Evolutionary conservation across 1,140 invertebrate species (phyloP).

Genomic region (Tetraneura akinire): DNA sequence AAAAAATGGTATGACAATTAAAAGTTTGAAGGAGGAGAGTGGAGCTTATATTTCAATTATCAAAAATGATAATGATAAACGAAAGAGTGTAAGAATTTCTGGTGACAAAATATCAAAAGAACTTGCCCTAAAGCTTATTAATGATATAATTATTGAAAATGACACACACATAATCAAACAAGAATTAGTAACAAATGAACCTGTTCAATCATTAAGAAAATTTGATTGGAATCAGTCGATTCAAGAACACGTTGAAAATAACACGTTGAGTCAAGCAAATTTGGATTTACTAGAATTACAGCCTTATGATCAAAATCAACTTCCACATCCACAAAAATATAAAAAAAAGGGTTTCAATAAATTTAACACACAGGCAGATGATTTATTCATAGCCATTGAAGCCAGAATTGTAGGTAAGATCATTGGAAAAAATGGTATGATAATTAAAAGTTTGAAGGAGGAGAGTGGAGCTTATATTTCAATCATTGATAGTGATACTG

Average conservation of each 20-base stretch:
- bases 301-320: not conserved
- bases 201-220: not conserved
- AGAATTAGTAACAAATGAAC: not conserved
- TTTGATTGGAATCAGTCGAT: constrained; percentile 23
- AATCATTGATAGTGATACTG: constrained; percentile 56
- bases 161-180: not conserved
- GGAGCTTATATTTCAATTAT: constrained; percentile 64
- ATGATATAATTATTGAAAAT: constrained; percentile 28
- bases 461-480: constrained; percentile 64
- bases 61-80: not conserved
- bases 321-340: not conserved
- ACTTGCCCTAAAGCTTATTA: not conserved
- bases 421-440: constrained; percentile 71
- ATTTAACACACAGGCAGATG: not conserved
- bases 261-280: constrained; percentile 23
- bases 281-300: not conserved
- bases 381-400: constrained; percentile 53
- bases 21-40: constrained; percentile 68
- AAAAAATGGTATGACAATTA: constrained; percentile 74
- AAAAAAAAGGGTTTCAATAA: not conserved
- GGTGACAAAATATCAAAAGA: not conserved
- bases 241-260: constrained; percentile 48
- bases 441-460: constrained; percentile 74
- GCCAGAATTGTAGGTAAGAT: constrained; percentile 59
- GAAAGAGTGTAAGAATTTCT: constrained; percentile 7